Base-by-base conservation (phyloP, 2,797 vertebrate genomes). In the Dryobates pubescens region DNA sequence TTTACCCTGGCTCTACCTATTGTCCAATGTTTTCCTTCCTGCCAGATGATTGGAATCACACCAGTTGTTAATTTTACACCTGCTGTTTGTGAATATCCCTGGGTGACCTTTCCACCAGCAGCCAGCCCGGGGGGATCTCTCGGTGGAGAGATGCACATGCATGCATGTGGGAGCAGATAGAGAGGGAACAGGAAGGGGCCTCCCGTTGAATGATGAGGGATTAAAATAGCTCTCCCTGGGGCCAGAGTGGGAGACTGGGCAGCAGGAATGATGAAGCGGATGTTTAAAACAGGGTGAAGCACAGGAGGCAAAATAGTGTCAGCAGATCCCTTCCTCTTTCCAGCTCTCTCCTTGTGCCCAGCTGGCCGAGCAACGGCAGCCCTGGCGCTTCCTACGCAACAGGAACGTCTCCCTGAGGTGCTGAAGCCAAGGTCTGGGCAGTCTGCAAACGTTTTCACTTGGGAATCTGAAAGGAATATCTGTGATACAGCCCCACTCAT, bases 221-320 rank as follows among this genome's bases (percentile, higher is more conserved):
- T 96, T 96, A 96, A 97, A 97, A 96, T 97, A 97, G 92, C 95
- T 94, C 89, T 64, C 78, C 79, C 86, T 93, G 81, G 74, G 93
- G 92, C 95, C 84, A 68, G 63, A 18, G 85, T 87, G 92, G 93
- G 94, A 94, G 93, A 80, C 34, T 74, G 94, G 94, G 41, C 64
- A 56, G 82, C 87, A 89, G 92, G 92, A 92, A 90, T 63, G 90
- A 69, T 72, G 93, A 83, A 94, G 83, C 82, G 90, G 96, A 96
- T 97, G 96, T 96, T 96, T 88, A 82, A 95, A 97, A 92, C 89
- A 79, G 82, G 94, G 84, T 2, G 9, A 96, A 93, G 94, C 86
- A 86, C 59, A 76, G 81, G 90, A 88, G 81, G 92, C 73, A 90
- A 92, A 96, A 90, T 1, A 76, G 72, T 82, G 94, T 95, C 90